Percentiles rank a stretch among this genome's conserved stretches.
Evolutionary conservation across 2,113 vertebrate genomes (phyloP).

Genomic region (Oncorhynchus gorbuscha): DNA sequence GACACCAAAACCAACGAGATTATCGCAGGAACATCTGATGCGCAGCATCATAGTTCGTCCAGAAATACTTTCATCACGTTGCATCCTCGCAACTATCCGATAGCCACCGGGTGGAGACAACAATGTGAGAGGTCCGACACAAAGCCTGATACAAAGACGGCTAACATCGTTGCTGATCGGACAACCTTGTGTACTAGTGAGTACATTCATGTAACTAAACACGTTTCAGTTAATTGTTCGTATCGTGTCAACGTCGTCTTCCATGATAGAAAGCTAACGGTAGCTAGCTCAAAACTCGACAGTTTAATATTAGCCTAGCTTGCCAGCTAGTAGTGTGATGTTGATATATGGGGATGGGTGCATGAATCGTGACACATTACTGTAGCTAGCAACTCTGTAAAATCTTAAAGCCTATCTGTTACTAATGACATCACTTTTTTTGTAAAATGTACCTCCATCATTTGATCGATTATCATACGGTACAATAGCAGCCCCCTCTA

Average conservation of each 20-base stretch:
- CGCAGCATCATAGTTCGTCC: not conserved
- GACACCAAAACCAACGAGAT: not conserved
- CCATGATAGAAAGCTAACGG: not conserved
- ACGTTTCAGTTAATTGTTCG: not conserved
- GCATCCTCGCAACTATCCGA: not conserved
- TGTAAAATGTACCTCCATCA: too few relatives aligned
- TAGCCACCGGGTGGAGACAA: not conserved
- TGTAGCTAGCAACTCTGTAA: too few relatives aligned
- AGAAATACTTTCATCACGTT: not conserved
- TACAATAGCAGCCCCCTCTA: too few relatives aligned
- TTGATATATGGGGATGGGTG: too few relatives aligned
- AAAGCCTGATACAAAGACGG: slow-evolving; percentile 4
- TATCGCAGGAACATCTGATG: slow-evolving; percentile 8
- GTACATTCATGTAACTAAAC: not conserved
- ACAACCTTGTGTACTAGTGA: not conserved
- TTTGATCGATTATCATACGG: too few relatives aligned
- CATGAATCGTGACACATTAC: too few relatives aligned
- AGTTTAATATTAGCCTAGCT: not conserved
- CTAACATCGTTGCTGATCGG: not conserved
- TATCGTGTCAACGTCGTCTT: not conserved
- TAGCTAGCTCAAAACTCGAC: not conserved
- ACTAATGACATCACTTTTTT: too few relatives aligned
- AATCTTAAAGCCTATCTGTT: too few relatives aligned
- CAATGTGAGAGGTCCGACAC: not conserved
- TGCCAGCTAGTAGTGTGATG: not conserved